Evolutionary conservation across 2,113 vertebrate species (phyloP), one percentile per base, ranked within the genome.

Genomic region (Entelurus aequoreus): DNA sequence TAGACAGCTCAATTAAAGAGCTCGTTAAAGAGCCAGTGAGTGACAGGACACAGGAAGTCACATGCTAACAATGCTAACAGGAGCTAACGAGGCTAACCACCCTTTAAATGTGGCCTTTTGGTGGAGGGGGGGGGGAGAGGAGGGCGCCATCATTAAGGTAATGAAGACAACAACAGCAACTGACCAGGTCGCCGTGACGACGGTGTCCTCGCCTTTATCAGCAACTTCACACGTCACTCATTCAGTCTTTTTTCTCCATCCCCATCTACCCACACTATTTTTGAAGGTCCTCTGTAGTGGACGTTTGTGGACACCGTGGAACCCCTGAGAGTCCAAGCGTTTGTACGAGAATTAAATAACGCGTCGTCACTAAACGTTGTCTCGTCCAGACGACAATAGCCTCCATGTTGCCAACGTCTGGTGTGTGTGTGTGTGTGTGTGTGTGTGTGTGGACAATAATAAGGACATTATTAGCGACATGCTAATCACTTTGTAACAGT

Each of bases 1-100:
- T 93, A 96, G 94, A 97, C 96, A 93, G 95, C 96, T 98, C 95
- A 99, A 98, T 99, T 99, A 99, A 98, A 94, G 91, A 92, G 93
- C 97, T 99, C 94, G 95, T 98, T 99, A 98, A 97, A 95, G 93
- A 93, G 88, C 10, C 42, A 9, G 83, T 82, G 78, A 77, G 75
- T 76, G 71, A 65, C 65, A 61, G 71, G 74, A 92, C 93, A 91
- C 92, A 63, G 88, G 89, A 68, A 93, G 93, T 92, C 91, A 93
- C 94, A 96, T 94, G 84, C 93, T 98, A 98, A 98, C 93, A 95
- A 94, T 93, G 83, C 86, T 28, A 28, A 19, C 72, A 71, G 83
- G 70, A 75, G 65, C 40, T 2, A 35, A 53, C 74, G 65, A 72
- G 63, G 71, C 64, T 63, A 68, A 10, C 59, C 69, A 70, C 72